Conservation (phyloP, 2,888 invertebrate species). For the Clanis bilineata region DNA sequence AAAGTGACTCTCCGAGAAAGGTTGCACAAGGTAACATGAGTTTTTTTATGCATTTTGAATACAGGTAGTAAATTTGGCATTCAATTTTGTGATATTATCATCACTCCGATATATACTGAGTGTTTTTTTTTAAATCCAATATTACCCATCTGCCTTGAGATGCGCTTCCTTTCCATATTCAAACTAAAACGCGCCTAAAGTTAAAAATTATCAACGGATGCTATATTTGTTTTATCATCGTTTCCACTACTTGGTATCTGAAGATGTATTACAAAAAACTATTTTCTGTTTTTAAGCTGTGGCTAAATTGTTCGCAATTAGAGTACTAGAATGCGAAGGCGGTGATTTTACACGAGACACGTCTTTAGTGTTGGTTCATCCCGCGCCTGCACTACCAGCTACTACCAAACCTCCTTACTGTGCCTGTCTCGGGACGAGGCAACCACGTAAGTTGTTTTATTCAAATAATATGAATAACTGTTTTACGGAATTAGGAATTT, state of each 20-base stretch:
- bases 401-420: conserved; percentile 47
- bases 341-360: conserved; percentile 80
- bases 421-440: conserved; percentile 52
- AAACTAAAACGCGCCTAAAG: too few relatives aligned
- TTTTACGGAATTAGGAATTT: too few relatives aligned
- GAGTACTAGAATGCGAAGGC: conserved; percentile 83
- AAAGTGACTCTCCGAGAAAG: conserved; percentile 64
- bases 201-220: too few relatives aligned
- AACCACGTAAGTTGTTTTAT: conserved; percentile 48
- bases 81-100: too few relatives aligned
- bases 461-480: too few relatives aligned
- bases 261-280: background rate
- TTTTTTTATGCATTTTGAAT: too few relatives aligned
- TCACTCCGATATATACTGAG: too few relatives aligned
- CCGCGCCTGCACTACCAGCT: conserved; percentile 39
- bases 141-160: too few relatives aligned
- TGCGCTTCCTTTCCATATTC: too few relatives aligned
- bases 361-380: conserved; percentile 53
- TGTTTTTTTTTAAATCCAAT: too few relatives aligned
- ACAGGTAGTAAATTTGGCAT: too few relatives aligned
- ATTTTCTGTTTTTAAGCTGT: conserved; percentile 63
- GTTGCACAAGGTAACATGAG: conserved; percentile 79
- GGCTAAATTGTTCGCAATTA: conserved; percentile 81
- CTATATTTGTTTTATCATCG: too few relatives aligned
- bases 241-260: background rate